Conservation (phyloP, 92 coral and sea anemone species). For the Montipora capitata region DNA sequence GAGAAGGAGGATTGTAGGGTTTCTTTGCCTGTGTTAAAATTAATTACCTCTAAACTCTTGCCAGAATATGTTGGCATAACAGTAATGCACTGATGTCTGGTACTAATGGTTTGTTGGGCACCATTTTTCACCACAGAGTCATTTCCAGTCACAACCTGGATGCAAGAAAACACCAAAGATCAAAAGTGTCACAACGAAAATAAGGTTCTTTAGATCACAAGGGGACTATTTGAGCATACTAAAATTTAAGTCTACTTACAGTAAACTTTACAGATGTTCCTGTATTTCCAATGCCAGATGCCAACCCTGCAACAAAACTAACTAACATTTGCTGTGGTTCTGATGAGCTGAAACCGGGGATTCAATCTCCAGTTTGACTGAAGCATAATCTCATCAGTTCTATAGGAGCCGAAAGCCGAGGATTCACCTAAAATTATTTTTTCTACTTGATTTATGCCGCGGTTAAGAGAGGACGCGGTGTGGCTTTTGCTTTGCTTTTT, state of each 20-base stretch:
- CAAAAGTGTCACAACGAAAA: neutral
- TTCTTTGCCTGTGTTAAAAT: neutral
- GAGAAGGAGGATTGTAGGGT: too few relatives aligned
- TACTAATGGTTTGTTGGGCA: constrained; percentile 79
- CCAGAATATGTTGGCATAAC: constrained; percentile 93
- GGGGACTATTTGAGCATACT: neutral
- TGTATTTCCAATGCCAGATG: constrained; percentile 57
- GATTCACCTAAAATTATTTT: too few relatives aligned
- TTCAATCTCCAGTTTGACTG: too few relatives aligned
- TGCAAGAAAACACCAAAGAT: neutral
- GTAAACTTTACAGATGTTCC: constrained; percentile 91
- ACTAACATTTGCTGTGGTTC: neutral
- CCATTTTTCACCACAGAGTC: constrained; percentile 97
- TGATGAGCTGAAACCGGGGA: too few relatives aligned
- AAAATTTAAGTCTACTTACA: constrained; percentile 59
- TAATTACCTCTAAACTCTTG: constrained; percentile 91
- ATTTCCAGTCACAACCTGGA: constrained; percentile 81
- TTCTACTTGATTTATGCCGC: too few relatives aligned
- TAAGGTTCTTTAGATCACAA: too few relatives aligned
- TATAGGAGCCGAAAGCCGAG: too few relatives aligned
- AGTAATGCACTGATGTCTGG: constrained; percentile 96
- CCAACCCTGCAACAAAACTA: constrained; percentile 58
- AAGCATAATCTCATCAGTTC: too few relatives aligned
- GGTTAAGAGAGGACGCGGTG: too few relatives aligned
- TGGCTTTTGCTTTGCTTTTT: too few relatives aligned